Percentiles rank a stretch among this genome's conserved stretches.
These are phyloP conservation scores for Poeciliopsis gracilis DNA, from an alignment of 2,797 vertebrate species.

Conservation along the genomic window DNA sequence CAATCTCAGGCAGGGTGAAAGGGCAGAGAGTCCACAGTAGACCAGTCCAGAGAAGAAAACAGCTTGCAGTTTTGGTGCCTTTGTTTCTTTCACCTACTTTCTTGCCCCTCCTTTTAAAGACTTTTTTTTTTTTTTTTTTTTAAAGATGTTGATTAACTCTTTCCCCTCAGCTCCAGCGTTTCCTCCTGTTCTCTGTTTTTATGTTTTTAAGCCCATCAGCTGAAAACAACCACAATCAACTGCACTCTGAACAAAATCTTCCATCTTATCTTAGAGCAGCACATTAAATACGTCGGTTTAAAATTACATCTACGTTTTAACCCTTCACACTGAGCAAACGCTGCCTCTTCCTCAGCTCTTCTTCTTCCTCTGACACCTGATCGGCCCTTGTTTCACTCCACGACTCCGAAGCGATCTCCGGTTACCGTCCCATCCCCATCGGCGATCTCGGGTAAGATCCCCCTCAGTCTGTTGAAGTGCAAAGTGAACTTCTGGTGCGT, in stretches of 20 bases:
- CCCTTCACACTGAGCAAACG: background rate
- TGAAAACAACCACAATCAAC: slow-evolving; percentile 24
- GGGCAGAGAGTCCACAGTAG: slow-evolving; percentile 39
- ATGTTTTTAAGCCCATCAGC: slow-evolving; percentile 11
- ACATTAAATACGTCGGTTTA: background rate
- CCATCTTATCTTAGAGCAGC: slow-evolving; percentile 23
- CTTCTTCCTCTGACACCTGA: slow-evolving; percentile 62
- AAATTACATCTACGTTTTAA: background rate
- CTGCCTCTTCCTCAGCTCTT: slow-evolving; percentile 44
- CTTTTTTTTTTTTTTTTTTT: no score
- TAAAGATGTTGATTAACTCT: slow-evolving; percentile 13
- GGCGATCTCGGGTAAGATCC: slow-evolving; percentile 25
- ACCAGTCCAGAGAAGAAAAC: slow-evolving; percentile 42
- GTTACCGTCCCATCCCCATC: slow-evolving; percentile 53
- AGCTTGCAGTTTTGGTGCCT: slow-evolving; percentile 29
- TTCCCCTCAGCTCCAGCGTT: background rate
- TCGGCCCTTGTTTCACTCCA: slow-evolving; percentile 49
- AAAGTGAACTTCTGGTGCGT: slow-evolving; percentile 2
- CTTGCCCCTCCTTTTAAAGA: background rate
- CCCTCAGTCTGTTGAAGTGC: background rate
- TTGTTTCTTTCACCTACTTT: slow-evolving; percentile 20
- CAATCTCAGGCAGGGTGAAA: slow-evolving; percentile 40
- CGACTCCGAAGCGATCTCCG: slow-evolving; percentile 57
- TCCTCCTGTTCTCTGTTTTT: slow-evolving; percentile 13
- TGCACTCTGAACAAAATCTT: background rate